Conservation (phyloP, 1,140 invertebrate genomes). For the Zeugodacus cucurbitae region DNA sequence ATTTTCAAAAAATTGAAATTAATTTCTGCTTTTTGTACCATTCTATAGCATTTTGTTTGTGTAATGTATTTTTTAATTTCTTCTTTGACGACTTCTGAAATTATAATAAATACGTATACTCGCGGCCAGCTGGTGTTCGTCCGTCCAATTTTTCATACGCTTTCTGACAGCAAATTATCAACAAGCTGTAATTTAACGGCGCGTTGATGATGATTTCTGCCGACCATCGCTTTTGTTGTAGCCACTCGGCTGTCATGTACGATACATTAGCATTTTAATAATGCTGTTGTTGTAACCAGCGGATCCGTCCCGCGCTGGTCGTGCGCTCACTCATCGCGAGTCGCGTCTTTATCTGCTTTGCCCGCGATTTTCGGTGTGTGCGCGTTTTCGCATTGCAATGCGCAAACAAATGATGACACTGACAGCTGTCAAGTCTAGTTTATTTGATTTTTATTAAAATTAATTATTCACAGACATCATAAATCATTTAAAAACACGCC, state of each 20-base stretch:
- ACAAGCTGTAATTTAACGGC: not conserved
- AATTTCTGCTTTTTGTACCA: not conserved
- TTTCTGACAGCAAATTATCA: constrained; percentile 31
- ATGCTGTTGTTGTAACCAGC: not conserved
- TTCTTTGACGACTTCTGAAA: not conserved
- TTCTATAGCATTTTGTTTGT: not conserved
- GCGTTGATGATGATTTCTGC: constrained; percentile 27
- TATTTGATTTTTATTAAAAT: constrained; percentile 43
- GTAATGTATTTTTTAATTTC: too few species aligned
- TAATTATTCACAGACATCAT: constrained; percentile 39
- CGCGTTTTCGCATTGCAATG: constrained; percentile 7
- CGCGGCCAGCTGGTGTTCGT: not conserved
- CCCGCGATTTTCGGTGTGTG: not conserved
- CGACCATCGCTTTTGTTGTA: not conserved
- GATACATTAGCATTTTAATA: not conserved
- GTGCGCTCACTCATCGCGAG: not conserved
- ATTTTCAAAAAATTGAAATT: not conserved
- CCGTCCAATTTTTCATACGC: constrained; percentile 16
- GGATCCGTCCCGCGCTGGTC: not conserved
- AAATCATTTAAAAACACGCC: constrained; percentile 31
- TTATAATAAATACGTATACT: not conserved
- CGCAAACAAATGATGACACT: constrained; percentile 42
- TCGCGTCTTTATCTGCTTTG: not conserved
- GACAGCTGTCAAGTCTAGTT: constrained; percentile 41
- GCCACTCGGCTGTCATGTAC: not conserved